These are phyloP conservation scores for Vulpes ferrilata DNA, from an alignment of 2,113 vertebrate species.

Conservation along the genomic window DNA sequence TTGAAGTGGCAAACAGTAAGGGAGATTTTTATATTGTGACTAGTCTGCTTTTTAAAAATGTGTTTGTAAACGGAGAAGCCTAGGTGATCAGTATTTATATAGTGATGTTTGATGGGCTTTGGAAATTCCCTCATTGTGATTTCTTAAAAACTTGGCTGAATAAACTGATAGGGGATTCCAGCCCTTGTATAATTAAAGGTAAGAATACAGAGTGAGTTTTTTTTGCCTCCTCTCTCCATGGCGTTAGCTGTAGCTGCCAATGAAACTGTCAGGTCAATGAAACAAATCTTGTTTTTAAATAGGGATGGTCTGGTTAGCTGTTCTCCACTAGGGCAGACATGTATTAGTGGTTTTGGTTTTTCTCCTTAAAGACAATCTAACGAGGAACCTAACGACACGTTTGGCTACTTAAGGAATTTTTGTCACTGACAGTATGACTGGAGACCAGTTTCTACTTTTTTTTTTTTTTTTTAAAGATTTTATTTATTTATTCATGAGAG, in stretches of 20 bases:
- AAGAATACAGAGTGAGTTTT: constrained; percentile 37
- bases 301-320: background rate
- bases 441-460: background rate
- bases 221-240: background rate
- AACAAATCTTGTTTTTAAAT: constrained; percentile 27
- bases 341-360: background rate
- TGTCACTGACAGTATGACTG: background rate
- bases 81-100: constrained; percentile 34
- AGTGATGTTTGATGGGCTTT: constrained; percentile 15
- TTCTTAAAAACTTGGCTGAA: constrained; percentile 82
- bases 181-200: constrained; percentile 33
- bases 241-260: background rate
- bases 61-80: constrained; percentile 67
- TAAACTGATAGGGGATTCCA: constrained; percentile 60
- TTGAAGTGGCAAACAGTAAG: constrained; percentile 59
- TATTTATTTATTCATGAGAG: no score
- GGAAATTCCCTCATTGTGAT: constrained; percentile 79
- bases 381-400: background rate
- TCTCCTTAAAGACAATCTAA: background rate
- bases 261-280: background rate
- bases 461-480: no score
- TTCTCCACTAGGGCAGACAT: background rate
- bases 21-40: constrained; percentile 35
- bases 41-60: constrained; percentile 52
- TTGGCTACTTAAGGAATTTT: constrained; percentile 34